Evolutionary conservation across 2,888 invertebrate genomes (phyloP), one percentile per base, ranked within the genome.

Genomic region (Germaria angustata): DNA sequence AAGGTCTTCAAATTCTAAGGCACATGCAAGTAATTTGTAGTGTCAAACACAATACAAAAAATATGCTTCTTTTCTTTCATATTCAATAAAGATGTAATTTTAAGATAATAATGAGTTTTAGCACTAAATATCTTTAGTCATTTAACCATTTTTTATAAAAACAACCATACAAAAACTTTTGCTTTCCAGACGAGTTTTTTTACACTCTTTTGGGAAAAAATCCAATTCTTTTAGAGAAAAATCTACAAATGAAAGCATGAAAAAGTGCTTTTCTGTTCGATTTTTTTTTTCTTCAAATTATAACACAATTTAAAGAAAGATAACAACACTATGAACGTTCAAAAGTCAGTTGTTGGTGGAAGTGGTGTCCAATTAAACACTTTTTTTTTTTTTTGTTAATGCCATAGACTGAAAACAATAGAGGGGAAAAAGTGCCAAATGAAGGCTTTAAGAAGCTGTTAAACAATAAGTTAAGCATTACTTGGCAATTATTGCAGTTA

Each of bases 391-490:
- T 57, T 32, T 32, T 28, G 28, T 20, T 13, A 36, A 49, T 17
- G 39, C 34, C 39, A 61, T 1, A 53, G 22, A 39, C 20, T 3
- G 13, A 61, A 34, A 46, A 51, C 17, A 3, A 5, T 20, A 28
- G 7, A 36, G 28, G 34, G 1, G 8, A 72, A 55, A 79, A 65
- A 49, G 17, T 36, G 32, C 49, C 49, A 65, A 72, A 36, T 61
- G 44, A 73, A 73, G 59, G 79, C 79, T 73, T 51, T 80, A 66
- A 80, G 72, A 80, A 80, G 79, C 79, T 80, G 79, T 66, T 80
- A 80, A 80, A 73, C 79, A 80, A 80, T 80, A 73, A 73, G 79
- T 73, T 73, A 73, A 72, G 79, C 79, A 80, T 80, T 80, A 80
- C 72, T 80, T 66, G 73, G 72, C 79, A 80, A 80, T 80, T 80